These are phyloP conservation scores for Cyphomyrus discorhynchus DNA, from an alignment of 2,113 vertebrate species.

Conservation along the genomic window DNA sequence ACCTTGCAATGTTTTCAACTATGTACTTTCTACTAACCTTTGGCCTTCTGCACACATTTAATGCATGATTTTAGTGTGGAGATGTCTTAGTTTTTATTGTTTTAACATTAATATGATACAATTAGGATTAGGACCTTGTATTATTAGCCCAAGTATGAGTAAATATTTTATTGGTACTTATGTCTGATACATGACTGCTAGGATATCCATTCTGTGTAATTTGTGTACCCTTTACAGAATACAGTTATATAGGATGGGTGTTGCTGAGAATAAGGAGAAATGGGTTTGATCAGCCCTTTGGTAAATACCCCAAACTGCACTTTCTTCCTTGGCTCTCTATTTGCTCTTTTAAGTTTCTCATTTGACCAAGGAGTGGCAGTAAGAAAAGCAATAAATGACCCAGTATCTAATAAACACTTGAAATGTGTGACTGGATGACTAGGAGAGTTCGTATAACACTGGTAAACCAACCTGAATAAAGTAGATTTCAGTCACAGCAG, in stretches of 20 bases:
- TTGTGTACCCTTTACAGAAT: background rate
- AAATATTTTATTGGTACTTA: background rate
- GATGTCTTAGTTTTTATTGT: background rate
- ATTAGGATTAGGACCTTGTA: background rate
- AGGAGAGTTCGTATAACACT: background rate
- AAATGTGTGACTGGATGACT: background rate
- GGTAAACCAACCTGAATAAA: background rate
- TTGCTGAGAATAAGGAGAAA: background rate
- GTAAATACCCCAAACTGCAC: background rate
- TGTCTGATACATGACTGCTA: background rate
- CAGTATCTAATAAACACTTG: background rate
- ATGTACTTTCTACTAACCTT: background rate
- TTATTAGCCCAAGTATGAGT: background rate
- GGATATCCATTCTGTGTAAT: background rate
- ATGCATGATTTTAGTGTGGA: background rate
- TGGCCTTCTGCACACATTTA: background rate
- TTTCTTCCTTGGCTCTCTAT: background rate
- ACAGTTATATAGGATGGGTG: background rate
- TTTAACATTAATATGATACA: background rate
- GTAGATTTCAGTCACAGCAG: background rate
- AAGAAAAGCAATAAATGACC: background rate
- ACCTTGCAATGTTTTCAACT: background rate
- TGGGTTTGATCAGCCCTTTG: background rate
- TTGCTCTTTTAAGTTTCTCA: background rate
- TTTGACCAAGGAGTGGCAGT: background rate